Evolutionary conservation across 2,888 invertebrate genomes (phyloP).

Genomic region (Cephus runcator): DNA sequence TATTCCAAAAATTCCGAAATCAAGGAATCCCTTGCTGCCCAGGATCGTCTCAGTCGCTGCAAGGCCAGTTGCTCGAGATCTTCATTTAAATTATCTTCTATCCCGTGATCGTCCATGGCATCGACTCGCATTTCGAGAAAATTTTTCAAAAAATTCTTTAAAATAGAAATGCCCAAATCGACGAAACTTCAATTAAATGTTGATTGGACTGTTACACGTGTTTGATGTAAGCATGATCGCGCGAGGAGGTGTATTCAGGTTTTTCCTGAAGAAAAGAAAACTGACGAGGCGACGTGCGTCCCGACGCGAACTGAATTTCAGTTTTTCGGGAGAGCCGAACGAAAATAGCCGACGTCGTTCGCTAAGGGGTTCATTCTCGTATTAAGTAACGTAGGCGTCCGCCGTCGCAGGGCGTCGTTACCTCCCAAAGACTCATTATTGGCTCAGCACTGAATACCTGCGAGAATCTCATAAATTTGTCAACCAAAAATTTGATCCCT

Average conservation of each 20-base stretch:
- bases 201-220: neutral
- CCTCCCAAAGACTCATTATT: neutral
- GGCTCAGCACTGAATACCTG: neutral
- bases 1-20: slow-evolving; percentile 67
- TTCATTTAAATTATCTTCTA: neutral
- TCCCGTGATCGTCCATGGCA: neutral
- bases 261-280: slow-evolving; percentile 24
- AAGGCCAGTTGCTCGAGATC: slow-evolving; percentile 28
- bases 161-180: neutral
- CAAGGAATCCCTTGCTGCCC: slow-evolving; percentile 58
- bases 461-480: neutral
- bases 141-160: neutral
- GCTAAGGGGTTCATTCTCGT: slow-evolving; percentile 22
- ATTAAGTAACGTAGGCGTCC: neutral
- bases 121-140: neutral
- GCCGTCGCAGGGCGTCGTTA: neutral
- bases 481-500: neutral
- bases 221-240: slow-evolving; percentile 18
- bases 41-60: slow-evolving; percentile 54
- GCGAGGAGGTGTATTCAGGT: slow-evolving; percentile 29
- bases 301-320: slow-evolving; percentile 45
- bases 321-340: slow-evolving; percentile 39
- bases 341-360: slow-evolving; percentile 38
- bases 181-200: neutral
- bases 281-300: slow-evolving; percentile 24